Base-by-base conservation (phyloP, 2,113 vertebrate species). In the Triplophysa dalaica region DNA sequence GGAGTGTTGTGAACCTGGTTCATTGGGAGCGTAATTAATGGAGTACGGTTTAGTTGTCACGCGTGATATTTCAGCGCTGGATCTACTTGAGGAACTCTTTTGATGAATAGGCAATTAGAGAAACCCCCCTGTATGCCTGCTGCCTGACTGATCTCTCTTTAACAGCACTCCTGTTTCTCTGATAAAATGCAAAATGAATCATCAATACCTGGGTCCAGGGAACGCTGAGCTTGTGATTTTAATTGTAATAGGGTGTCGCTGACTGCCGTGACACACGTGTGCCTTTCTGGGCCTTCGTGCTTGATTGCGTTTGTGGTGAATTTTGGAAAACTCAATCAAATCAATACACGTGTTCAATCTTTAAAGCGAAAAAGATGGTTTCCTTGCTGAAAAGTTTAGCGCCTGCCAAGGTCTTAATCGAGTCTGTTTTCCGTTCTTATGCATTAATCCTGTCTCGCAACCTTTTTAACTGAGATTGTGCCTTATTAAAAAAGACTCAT, bases 51-150 rank as follows among this genome's bases (percentile, higher is more conserved):
- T 87, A 87, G 87, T 90, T 91, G 90, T 90, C 92, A 84, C 77
- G 85, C 24, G 13, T 80, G 87, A 88, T 90, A 89, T 89, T 91
- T 87, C 89, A 83, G 84, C 62, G 26, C 83, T 45, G 86, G 74
- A 88, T 90, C 83, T 88, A 88, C 90, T 91, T 82, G 86, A 88
- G 87, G 86, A 90, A 78, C 80, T 85, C 83, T 90, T 91, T 90
- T 93, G 92, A 93, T 92, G 90, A 92, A 93, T 92, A 91, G 89
- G 79, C 91, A 93, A 92, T 93, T 92, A 92, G 89, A 83, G 80
- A 86, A 83, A 83, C 83, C 81, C 86, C 88, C 85, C 88, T 88
- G 50, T 82, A 56, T 87, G 91, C 88, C 87, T 87, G 89, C 84
- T 90, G 90, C 87, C 87, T 90, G 90, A 91, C 88, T 91, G 91